Evolutionary conservation across 2,888 invertebrate genomes (phyloP), one percentile per base, ranked within the genome.

Genomic region (Plebejus anna): DNA sequence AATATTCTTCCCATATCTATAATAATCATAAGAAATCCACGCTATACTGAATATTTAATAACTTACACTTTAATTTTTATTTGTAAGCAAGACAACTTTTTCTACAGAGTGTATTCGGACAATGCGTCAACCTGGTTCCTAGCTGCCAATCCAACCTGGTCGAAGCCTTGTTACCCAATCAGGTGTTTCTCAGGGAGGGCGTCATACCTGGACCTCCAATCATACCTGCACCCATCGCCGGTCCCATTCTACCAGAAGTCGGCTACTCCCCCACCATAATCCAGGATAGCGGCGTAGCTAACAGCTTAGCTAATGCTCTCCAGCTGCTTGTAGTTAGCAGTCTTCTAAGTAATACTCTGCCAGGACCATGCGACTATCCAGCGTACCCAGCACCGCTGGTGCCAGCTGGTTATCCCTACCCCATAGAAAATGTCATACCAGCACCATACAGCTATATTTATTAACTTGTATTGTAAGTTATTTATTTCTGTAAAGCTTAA

Each of bases 241-340:
- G 79, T 55, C 76, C 79, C 13, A 59, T 77, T 2, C 47, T 78
- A 11, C 55, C 80, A 3, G 75, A 80, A 75, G 59, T 78, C 11
- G 81, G 79, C 22, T 81, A 78, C 76, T 79, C 36, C 79, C 85
- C 42, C 75, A 88, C 88, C 0, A 85, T 90, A 0, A 86, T 89
- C 1, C 89, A 90, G 78, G 92, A 92, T 28, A 89, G 88, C 73
- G 86, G 88, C 2, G 90, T 92, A 0, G 90, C 91, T 0, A 91
- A 88, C 75, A 92, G 88, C 73, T 77, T 92, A 42, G 92, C 91
- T 0, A 91, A 92, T 78, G 88, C 90, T 0, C 80, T 92, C 4
- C 92, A 92, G 71, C 80, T 92, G 32, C 76, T 92, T 1, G 87
- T 92, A 0, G 92, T 92, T 0, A 90, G 90, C 81, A 92, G 88